phyloP scores from a whole-genome alignment of 2,888 invertebrate genomes.

The Linyphia triangularis region DNA sequence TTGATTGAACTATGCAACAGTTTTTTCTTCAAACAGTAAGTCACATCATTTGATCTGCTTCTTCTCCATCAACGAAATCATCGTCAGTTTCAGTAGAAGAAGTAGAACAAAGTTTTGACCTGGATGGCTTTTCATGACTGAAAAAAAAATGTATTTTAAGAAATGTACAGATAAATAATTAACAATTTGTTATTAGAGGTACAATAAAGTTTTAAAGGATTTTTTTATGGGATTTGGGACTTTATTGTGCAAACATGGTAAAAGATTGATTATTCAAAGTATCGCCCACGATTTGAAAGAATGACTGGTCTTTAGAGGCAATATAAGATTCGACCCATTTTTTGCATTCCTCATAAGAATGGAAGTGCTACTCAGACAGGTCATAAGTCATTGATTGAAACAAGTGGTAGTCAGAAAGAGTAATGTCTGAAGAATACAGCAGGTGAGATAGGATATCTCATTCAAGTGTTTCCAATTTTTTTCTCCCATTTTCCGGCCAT shows the following conservation, averaged over 20 bases:
- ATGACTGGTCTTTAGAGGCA: neutral
- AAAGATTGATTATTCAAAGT: neutral
- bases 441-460: slow-evolving; percentile 1
- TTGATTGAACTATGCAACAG: too few species aligned
- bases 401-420: slow-evolving; percentile 3
- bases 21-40: neutral
- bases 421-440: neutral
- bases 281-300: neutral
- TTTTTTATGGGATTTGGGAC: neutral
- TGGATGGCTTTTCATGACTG: slow-evolving; percentile 48
- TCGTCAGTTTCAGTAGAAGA: slow-evolving; percentile 59
- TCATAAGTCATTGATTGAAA: slow-evolving; percentile 1
- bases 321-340: neutral
- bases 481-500: too few species aligned
- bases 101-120: slow-evolving; percentile 52
- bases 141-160: slow-evolving; percentile 9
- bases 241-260: neutral
- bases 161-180: neutral
- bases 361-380: slow-evolving; percentile 29
- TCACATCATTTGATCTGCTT: slow-evolving; percentile 23
- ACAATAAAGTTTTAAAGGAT: neutral
- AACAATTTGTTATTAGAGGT: too few species aligned
- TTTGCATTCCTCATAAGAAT: neutral
- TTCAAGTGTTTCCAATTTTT: neutral
- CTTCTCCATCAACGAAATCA: slow-evolving; percentile 62